Evolutionary conservation across 2,113 vertebrate genomes (phyloP).

Genomic region (Entosphenus tridentatus): DNA sequence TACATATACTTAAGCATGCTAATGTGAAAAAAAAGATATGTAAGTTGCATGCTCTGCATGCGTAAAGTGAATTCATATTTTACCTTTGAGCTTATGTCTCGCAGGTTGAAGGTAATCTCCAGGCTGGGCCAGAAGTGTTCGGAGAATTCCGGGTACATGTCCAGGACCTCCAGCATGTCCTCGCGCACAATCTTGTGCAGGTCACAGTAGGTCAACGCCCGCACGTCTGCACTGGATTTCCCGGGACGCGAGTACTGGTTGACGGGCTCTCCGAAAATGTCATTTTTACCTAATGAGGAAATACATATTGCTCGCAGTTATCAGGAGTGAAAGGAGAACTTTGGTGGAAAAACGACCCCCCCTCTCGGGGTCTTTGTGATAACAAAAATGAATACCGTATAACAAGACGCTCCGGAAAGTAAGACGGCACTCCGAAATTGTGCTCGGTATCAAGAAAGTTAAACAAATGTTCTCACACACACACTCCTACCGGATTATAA

Average conservation of each 20-base stretch:
- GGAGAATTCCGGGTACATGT: constrained; percentile 86
- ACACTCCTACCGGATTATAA: too few species aligned
- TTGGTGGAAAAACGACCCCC: too few species aligned
- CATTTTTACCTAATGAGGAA: constrained; percentile 46
- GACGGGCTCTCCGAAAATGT: constrained; percentile 83
- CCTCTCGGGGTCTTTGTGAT: too few species aligned
- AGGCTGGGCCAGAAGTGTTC: constrained; percentile 78
- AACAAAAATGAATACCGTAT: too few species aligned
- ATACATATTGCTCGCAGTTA: not conserved
- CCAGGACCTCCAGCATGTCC: constrained; percentile 77
- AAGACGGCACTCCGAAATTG: too few species aligned
- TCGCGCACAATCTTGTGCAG: constrained; percentile 80
- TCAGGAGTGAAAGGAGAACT: too few species aligned
- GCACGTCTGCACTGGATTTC: constrained; percentile 66
- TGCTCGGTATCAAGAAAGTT: too few species aligned
- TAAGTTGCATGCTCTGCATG: not conserved
- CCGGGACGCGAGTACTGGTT: constrained; percentile 53
- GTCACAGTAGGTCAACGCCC: constrained; percentile 85
- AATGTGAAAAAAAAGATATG: not conserved
- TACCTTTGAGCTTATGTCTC: constrained; percentile 49
- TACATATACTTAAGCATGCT: not conserved
- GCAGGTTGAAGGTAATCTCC: constrained; percentile 86
- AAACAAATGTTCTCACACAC: too few species aligned
- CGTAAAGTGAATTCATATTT: not conserved
- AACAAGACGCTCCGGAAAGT: too few species aligned